Evolutionary conservation across 2,888 invertebrate genomes (phyloP), one percentile per base, ranked within the genome.

Genomic region (Metellina segmentata): DNA sequence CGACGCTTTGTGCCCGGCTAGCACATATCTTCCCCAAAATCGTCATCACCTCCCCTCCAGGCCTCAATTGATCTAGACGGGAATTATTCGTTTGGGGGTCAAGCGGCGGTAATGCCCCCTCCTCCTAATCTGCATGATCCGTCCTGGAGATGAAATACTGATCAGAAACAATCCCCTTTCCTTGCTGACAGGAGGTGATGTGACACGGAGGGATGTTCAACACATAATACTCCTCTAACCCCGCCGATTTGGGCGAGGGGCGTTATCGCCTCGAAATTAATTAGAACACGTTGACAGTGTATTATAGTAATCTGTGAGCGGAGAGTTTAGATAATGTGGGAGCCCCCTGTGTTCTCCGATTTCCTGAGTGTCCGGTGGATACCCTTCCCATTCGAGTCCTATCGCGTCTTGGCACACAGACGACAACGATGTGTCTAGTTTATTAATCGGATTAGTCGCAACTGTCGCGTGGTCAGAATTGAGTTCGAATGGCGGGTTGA

Each of bases 211-310:
- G 4, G 34, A 34, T 4, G 34, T 34, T 34, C 34, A 34, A 34
- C 34, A 34, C 34, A 34, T 34, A 34, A 34, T 34, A 34, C 34
- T 34, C 34, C 34, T 4, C 34, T 34, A 34, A 34, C 34, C 34
- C 34, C 34, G 34, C 34, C 34, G 34, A 34, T 34, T 34, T 34
- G 34, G 34, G 34, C 4, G 34, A 34, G 34, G 11, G 16, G 61
- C 16, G 61, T 61, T 61, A 61, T 61, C 77, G 49, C n/a, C 49
- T 77, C 51, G 77, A 77, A 77, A 77, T 77, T 77, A 77, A 77
- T 77, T 77, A 77, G 77, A 51, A 19, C 77, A n/a, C 48, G 77
- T 77, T 77, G 77, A 77, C 77, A 16, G 77, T 13, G 77, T 49
- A 77, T 77, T 77, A 77, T n/a, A n/a, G 74, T 74, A 20, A 74